Conservation (phyloP, 1,140 invertebrate genomes). For the Aphaenogaster floridana region DNA sequence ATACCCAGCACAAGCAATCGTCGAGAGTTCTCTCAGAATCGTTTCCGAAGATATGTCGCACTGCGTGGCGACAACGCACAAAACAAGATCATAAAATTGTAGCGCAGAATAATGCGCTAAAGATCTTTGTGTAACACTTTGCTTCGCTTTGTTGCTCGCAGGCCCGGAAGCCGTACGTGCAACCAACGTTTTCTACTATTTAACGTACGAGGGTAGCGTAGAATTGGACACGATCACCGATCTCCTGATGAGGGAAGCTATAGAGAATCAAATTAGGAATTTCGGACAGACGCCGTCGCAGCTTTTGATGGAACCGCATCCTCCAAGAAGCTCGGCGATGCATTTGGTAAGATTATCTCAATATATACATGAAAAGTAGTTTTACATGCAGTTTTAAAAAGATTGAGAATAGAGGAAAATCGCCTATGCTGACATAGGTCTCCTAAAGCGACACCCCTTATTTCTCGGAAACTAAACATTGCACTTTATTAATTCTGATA, state of each 20-base stretch:
- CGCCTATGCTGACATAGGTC: too few relatives aligned
- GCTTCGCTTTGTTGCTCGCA: slow-evolving; percentile 77
- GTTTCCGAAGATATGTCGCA: slow-evolving; percentile 5
- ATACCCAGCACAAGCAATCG: slow-evolving; percentile 65
- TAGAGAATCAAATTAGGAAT: slow-evolving; percentile 99
- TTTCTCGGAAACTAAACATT: too few relatives aligned
- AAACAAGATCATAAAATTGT: slow-evolving; percentile 13
- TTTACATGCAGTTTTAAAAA: neutral
- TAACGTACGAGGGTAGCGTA: slow-evolving; percentile 99
- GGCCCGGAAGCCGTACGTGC: slow-evolving; percentile 98
- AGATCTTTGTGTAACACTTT: neutral
- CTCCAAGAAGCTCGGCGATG: slow-evolving; percentile 98
- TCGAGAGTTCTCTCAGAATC: neutral
- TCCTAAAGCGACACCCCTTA: too few relatives aligned
- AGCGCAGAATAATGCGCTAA: neutral
- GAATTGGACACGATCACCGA: slow-evolving; percentile 97
- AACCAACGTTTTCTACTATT: slow-evolving; percentile 99
- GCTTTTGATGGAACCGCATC: slow-evolving; percentile 98
- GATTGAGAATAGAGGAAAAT: neutral
- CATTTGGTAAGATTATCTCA: slow-evolving; percentile 92
- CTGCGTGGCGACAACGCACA: neutral
- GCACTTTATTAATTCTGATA: too few relatives aligned
- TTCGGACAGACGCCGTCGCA: slow-evolving; percentile 99
- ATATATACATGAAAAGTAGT: neutral
- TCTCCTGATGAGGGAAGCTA: slow-evolving; percentile 96